Evolutionary conservation across 2,888 invertebrate genomes (phyloP).

Genomic region (Acronicta leporina): DNA sequence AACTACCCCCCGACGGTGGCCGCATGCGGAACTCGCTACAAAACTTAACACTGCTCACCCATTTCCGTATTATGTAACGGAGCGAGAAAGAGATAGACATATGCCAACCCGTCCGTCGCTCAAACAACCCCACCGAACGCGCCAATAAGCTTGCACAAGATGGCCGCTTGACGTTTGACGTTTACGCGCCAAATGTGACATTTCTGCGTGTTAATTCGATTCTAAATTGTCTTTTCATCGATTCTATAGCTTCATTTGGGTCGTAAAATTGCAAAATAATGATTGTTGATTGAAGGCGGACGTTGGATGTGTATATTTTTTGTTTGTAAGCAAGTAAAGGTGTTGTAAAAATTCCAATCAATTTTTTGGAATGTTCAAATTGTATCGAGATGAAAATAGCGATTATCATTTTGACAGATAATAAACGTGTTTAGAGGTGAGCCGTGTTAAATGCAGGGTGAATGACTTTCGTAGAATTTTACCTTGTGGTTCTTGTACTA

Average conservation of each 20-base stretch:
- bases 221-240: constrained; percentile 73
- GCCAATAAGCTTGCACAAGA: constrained; percentile 78
- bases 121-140: constrained; percentile 71
- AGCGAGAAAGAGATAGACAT: constrained; percentile 73
- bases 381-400: constrained; percentile 38
- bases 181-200: constrained; percentile 87
- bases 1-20: constrained; percentile 78
- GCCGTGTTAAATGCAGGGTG: constrained; percentile 43
- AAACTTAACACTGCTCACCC: constrained; percentile 83
- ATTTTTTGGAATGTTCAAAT: constrained; percentile 31
- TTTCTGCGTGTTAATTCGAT: constrained; percentile 74
- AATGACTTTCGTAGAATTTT: constrained; percentile 53
- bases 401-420: constrained; percentile 45
- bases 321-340: constrained; percentile 24
- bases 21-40: constrained; percentile 85
- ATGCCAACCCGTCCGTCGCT: constrained; percentile 64
- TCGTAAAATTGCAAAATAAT: constrained; percentile 63
- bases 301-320: constrained; percentile 42
- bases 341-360: constrained; percentile 19
- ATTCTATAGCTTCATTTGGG: constrained; percentile 77
- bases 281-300: constrained; percentile 51
- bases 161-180: constrained; percentile 84
- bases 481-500: constrained; percentile 50
- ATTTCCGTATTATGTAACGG: constrained; percentile 86
- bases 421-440: constrained; percentile 27